A percentile compares a stretch with the other conserved stretches of the same genome.
Conservation (phyloP, 2,113 vertebrate genomes). For the Salvator merianae region DNA sequence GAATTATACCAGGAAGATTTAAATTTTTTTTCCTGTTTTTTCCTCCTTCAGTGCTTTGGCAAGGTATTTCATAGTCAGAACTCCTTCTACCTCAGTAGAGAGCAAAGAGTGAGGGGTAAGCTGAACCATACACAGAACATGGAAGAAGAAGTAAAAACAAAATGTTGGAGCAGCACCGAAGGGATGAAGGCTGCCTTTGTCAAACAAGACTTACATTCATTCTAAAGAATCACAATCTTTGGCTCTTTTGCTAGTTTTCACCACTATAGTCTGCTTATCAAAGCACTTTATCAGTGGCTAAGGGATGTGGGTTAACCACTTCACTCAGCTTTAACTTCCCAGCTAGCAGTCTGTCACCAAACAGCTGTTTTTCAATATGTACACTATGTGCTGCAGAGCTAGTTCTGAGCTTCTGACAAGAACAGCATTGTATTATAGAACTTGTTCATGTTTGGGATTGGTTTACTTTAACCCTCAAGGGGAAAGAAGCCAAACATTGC, state of each 20-base stretch:
- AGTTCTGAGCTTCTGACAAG: constrained; percentile 73
- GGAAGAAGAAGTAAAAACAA: constrained; percentile 24
- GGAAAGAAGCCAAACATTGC: constrained; percentile 32
- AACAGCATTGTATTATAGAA: constrained; percentile 66
- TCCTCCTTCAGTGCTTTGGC: constrained; percentile 46
- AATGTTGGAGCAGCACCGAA: constrained; percentile 32
- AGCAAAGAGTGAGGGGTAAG: not conserved
- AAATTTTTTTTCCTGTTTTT: constrained; percentile 37
- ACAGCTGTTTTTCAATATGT: constrained; percentile 85
- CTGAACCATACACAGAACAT: not conserved
- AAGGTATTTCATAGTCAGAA: constrained; percentile 62
- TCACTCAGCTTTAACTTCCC: constrained; percentile 79
- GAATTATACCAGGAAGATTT: constrained; percentile 7
- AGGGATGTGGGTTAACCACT: constrained; percentile 90
- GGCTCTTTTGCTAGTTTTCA: constrained; percentile 77
- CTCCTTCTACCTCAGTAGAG: constrained; percentile 32
- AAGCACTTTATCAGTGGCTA: constrained; percentile 95
- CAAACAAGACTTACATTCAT: constrained; percentile 85
- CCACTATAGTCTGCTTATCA: constrained; percentile 86
- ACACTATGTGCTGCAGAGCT: constrained; percentile 67
- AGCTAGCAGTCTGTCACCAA: constrained; percentile 80
- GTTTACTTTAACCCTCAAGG: constrained; percentile 46
- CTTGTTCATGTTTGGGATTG: constrained; percentile 23
- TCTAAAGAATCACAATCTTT: constrained; percentile 71
- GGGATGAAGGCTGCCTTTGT: constrained; percentile 66